phyloP scores from a whole-genome alignment of 1,140 invertebrate genomes.

The Drosophila cardini region DNA sequence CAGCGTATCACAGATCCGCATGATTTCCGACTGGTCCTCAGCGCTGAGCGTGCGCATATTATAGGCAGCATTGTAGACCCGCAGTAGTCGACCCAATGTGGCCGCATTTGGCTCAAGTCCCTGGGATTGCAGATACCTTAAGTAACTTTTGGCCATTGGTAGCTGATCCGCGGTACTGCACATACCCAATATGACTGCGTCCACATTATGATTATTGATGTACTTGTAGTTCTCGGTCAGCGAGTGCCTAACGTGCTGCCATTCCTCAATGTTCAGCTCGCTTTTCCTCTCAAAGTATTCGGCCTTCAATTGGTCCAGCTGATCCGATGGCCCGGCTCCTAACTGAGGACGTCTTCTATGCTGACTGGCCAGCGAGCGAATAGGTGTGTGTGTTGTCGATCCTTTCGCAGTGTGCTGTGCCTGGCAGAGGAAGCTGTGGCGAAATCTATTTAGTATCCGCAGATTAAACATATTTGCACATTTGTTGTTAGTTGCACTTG shows the following conservation, averaged over 20 bases:
- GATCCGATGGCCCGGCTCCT: slow-evolving; percentile 47
- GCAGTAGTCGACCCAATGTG: slow-evolving; percentile 86
- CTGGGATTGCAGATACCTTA: slow-evolving; percentile 85
- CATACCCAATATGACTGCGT: slow-evolving; percentile 86
- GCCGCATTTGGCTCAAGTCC: slow-evolving; percentile 86
- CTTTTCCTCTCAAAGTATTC: slow-evolving; percentile 48
- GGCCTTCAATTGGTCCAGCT: slow-evolving; percentile 55
- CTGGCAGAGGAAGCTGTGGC: neutral
- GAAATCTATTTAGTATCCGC: slow-evolving; percentile 43
- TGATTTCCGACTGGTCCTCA: slow-evolving; percentile 86
- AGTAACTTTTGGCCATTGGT: slow-evolving; percentile 86
- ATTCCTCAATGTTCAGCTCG: slow-evolving; percentile 52
- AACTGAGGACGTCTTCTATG: slow-evolving; percentile 55
- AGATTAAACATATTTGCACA: slow-evolving; percentile 54
- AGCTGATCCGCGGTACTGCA: slow-evolving; percentile 84
- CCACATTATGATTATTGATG: slow-evolving; percentile 86
- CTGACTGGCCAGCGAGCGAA: slow-evolving; percentile 49
- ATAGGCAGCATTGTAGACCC: slow-evolving; percentile 85
- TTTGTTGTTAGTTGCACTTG: slow-evolving; percentile 20
- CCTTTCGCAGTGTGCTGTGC: neutral
- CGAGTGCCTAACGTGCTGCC: slow-evolving; percentile 50
- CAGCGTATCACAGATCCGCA: slow-evolving; percentile 86
- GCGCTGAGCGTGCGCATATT: slow-evolving; percentile 81
- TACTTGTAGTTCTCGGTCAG: slow-evolving; percentile 57
- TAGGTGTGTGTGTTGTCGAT: neutral